phyloP scores from a whole-genome alignment of 2,797 vertebrate genomes.

The Fistularia tabacaria region DNA sequence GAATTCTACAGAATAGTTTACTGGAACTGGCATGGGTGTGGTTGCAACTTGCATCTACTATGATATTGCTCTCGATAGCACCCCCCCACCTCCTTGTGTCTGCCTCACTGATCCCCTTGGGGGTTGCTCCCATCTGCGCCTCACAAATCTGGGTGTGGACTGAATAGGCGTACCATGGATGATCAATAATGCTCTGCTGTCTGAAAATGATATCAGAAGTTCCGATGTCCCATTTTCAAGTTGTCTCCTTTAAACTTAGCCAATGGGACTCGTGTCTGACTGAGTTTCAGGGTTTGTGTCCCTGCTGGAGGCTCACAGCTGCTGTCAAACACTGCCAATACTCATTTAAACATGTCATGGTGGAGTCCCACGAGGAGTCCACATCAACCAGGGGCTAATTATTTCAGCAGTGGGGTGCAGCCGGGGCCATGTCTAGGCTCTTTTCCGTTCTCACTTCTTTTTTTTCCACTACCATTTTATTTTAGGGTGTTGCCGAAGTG shows the following conservation, averaged over 20 bases:
- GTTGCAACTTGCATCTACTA: slow-evolving; percentile 44
- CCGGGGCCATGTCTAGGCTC: slow-evolving; percentile 54
- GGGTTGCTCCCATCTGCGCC: slow-evolving; percentile 43
- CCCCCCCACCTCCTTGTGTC: slow-evolving; percentile 2
- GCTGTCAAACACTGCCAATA: slow-evolving; percentile 65
- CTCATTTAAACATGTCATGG: slow-evolving; percentile 67
- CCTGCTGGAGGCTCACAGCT: slow-evolving; percentile 62
- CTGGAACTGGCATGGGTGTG: slow-evolving; percentile 52
- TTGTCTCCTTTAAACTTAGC: slow-evolving; percentile 22
- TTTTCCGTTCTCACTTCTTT: slow-evolving; percentile 47
- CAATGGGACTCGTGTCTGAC: slow-evolving; percentile 20
- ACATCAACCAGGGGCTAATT: slow-evolving; percentile 70
- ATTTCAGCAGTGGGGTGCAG: slow-evolving; percentile 62
- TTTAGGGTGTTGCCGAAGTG: slow-evolving; percentile 47
- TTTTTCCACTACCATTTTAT: slow-evolving; percentile 29
- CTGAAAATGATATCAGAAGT: slow-evolving; percentile 19
- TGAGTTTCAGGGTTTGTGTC: slow-evolving; percentile 24
- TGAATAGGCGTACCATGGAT: not conserved
- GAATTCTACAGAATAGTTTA: slow-evolving; percentile 38
- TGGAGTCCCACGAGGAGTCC: slow-evolving; percentile 56
- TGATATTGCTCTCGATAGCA: slow-evolving; percentile 41
- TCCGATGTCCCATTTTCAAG: slow-evolving; percentile 26
- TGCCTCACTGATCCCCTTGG: slow-evolving; percentile 18
- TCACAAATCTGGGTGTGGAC: slow-evolving; percentile 12
- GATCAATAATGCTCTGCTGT: not conserved